These are phyloP conservation scores for Drosophila paramelanica DNA, from an alignment of 2,888 invertebrate species.

Conservation along the genomic window DNA sequence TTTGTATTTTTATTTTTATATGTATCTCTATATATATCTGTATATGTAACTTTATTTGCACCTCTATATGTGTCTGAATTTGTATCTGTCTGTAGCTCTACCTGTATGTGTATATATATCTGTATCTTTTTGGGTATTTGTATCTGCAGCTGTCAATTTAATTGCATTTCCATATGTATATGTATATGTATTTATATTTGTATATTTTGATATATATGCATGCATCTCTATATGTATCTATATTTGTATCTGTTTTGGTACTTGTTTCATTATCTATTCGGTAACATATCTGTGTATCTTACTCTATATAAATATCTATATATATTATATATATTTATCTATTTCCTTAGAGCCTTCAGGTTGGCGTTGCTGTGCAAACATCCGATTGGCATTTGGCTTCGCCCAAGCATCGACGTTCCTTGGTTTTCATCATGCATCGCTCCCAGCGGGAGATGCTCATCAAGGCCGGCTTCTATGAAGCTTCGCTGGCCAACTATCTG, in stretches of 20 bases:
- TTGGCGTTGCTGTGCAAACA: slow-evolving; percentile 75
- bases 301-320: not conserved
- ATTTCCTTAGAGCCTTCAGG: slow-evolving; percentile 70
- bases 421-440: slow-evolving; percentile 74
- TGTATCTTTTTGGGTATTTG: not conserved
- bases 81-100: not conserved
- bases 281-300: not conserved
- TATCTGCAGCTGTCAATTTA: not conserved
- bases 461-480: slow-evolving; percentile 81
- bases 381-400: slow-evolving; percentile 80
- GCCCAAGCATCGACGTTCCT: slow-evolving; percentile 70
- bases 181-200: not conserved
- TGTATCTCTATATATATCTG: not conserved
- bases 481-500: slow-evolving; percentile 82
- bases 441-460: slow-evolving; percentile 80
- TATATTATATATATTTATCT: not conserved
- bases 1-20: not conserved
- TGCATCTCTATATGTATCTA: not conserved
- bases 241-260: not conserved
- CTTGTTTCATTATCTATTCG: not conserved
- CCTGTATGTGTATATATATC: not conserved
- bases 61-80: not conserved
- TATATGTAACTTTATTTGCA: not conserved
- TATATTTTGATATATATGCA: no score
- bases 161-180: not conserved